A percentile compares a stretch with the other conserved stretches of the same genome.
Conservation (phyloP, 2,888 invertebrate genomes). For the Ernsta delagoae region DNA sequence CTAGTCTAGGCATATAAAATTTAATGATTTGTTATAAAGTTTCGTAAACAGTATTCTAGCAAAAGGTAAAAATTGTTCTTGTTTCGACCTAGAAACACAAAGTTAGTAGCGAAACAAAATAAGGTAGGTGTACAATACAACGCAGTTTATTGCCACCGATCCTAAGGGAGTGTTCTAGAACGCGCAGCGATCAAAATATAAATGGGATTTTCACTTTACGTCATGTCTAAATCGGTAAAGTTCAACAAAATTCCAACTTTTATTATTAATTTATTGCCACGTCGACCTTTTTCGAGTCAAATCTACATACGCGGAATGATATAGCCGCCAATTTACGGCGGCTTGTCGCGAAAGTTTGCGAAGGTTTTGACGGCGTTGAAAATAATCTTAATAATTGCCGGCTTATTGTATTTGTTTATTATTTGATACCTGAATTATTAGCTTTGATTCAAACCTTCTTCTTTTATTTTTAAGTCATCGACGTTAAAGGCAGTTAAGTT, state of each 20-base stretch:
- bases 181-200: slow-evolving; percentile 65
- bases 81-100: slow-evolving; percentile 56
- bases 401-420: background rate
- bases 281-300: slow-evolving; percentile 49
- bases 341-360: slow-evolving; percentile 18
- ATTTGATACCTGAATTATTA: too few relatives aligned
- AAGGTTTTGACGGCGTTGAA: slow-evolving; percentile 42
- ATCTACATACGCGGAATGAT: slow-evolving; percentile 31
- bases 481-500: too few relatives aligned
- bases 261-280: slow-evolving; percentile 60
- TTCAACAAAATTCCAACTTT: slow-evolving; percentile 57
- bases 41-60: slow-evolving; percentile 43
- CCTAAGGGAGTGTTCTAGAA: slow-evolving; percentile 52
- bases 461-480: too few relatives aligned
- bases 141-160: slow-evolving; percentile 62
- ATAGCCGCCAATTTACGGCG: slow-evolving; percentile 18
- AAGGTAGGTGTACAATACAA: slow-evolving; percentile 59
- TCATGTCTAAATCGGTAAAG: slow-evolving; percentile 54
- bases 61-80: slow-evolving; percentile 64
- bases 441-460: too few relatives aligned
- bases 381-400: background rate
- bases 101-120: slow-evolving; percentile 73
- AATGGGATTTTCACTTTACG: slow-evolving; percentile 64
- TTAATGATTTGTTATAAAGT: too few relatives aligned
- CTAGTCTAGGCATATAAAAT: too few relatives aligned